These are phyloP conservation scores for Rhynchotus rufescens DNA, from an alignment of 2,797 vertebrate genomes.

Conservation along the genomic window DNA sequence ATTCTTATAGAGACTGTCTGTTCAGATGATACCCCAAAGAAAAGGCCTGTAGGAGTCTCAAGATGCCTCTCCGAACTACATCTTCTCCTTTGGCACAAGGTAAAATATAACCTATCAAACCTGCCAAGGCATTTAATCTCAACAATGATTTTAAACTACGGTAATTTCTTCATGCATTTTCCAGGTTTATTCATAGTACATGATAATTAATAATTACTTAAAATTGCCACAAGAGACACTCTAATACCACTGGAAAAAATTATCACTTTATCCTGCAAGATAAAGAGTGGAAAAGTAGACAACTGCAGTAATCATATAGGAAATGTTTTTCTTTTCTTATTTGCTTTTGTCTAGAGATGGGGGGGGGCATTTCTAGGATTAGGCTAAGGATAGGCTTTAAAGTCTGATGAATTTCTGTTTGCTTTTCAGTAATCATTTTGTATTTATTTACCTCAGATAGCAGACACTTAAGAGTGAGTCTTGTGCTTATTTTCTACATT, in stretches of 20 bases:
- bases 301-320: background rate
- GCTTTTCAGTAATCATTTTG: background rate
- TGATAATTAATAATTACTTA: constrained; percentile 61
- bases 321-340: background rate
- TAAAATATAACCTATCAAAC: background rate
- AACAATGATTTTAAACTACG: background rate
- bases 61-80: background rate
- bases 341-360: background rate
- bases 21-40: background rate
- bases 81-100: background rate
- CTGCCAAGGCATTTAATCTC: background rate
- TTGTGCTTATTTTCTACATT: background rate
- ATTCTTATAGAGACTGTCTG: background rate
- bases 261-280: background rate
- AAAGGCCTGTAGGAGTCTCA: background rate
- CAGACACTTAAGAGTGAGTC: accelerated
- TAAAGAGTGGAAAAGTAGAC: background rate
- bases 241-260: constrained; percentile 61
- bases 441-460: background rate
- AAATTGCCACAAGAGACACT: constrained; percentile 68
- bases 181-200: constrained; percentile 4
- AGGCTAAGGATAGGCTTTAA: background rate
- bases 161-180: background rate
- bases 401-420: background rate
- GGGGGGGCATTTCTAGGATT: background rate